Conservation (phyloP, 1,140 invertebrate species). For the Aphaenogaster rudis region DNA sequence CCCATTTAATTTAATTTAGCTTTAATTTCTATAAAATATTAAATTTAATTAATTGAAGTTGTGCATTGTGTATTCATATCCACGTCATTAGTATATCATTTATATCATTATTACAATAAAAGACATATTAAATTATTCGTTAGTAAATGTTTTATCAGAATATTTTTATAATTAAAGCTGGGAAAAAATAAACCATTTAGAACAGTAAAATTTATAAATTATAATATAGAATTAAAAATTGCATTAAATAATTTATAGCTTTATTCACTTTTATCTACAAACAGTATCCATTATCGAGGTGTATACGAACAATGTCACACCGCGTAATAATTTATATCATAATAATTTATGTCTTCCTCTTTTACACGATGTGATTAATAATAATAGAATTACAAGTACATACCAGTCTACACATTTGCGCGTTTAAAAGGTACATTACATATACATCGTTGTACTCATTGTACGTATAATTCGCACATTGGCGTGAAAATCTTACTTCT, state of each 20-base stretch:
- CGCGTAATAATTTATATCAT: not conserved
- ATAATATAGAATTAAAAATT: constrained; percentile 18
- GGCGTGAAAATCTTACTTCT: constrained; percentile 2
- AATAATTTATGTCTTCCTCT: not conserved
- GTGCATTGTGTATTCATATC: not conserved
- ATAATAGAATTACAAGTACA: constrained; percentile 49
- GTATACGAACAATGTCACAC: constrained; percentile 38
- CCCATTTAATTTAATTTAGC: not conserved
- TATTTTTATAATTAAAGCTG: constrained; percentile 2
- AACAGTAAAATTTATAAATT: not conserved
- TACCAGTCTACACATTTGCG: not conserved
- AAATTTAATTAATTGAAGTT: constrained; percentile 1
- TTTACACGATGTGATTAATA: constrained; percentile 46
- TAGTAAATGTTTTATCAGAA: not conserved
- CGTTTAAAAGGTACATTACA: constrained; percentile 11
- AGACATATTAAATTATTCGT: constrained; percentile 14
- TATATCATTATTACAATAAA: not conserved
- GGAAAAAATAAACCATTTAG: not conserved
- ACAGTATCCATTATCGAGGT: constrained; percentile 52
- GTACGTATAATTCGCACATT: constrained; percentile 42
- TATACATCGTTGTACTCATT: constrained; percentile 29
- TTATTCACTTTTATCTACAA: constrained; percentile 74
- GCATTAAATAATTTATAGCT: constrained; percentile 57
- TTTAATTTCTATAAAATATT: constrained; percentile 6
- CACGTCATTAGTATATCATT: not conserved